A percentile compares a stretch with the other conserved stretches of the same genome.
phyloP scores from a whole-genome alignment of 1,140 invertebrate genomes.

The Chlorops oryzae region DNA sequence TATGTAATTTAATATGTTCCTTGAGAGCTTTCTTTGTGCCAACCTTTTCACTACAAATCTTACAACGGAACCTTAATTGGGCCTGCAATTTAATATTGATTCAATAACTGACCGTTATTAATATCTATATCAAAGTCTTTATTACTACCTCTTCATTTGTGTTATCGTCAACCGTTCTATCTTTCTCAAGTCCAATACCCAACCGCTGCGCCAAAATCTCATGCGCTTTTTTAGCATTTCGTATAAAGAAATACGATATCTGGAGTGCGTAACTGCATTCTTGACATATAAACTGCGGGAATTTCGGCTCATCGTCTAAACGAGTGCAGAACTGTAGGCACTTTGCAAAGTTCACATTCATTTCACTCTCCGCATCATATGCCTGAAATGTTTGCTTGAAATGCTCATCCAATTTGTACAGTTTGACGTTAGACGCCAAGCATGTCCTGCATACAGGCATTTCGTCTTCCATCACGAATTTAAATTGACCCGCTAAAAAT shows the following conservation, averaged over 20 bases:
- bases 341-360: slow-evolving; percentile 21
- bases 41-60: slow-evolving; percentile 15
- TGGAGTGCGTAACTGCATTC: slow-evolving; percentile 36
- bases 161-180: background rate
- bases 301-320: slow-evolving; percentile 25
- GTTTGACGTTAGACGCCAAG: slow-evolving; percentile 30
- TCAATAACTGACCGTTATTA: background rate
- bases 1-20: slow-evolving; percentile 33
- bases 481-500: too few species aligned
- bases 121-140: background rate
- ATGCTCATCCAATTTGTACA: slow-evolving; percentile 34
- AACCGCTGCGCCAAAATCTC: slow-evolving; percentile 33
- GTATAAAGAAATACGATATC: slow-evolving; percentile 33
- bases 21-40: slow-evolving; percentile 21
- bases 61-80: slow-evolving; percentile 15
- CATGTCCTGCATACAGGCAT: slow-evolving; percentile 35
- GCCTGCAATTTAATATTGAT: background rate
- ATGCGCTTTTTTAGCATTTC: slow-evolving; percentile 33
- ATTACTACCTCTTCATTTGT: background rate
- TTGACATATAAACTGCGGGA: slow-evolving; percentile 31
- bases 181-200: slow-evolving; percentile 11
- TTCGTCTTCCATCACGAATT: slow-evolving; percentile 17
- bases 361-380: slow-evolving; percentile 17
- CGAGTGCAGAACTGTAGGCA: slow-evolving; percentile 35
- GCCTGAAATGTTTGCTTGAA: slow-evolving; percentile 16